A percentile compares a stretch with the other conserved stretches of the same genome.
These are phyloP conservation scores for Thamnaconus septentrionalis DNA, from an alignment of 2,113 vertebrate species.

Conservation along the genomic window DNA sequence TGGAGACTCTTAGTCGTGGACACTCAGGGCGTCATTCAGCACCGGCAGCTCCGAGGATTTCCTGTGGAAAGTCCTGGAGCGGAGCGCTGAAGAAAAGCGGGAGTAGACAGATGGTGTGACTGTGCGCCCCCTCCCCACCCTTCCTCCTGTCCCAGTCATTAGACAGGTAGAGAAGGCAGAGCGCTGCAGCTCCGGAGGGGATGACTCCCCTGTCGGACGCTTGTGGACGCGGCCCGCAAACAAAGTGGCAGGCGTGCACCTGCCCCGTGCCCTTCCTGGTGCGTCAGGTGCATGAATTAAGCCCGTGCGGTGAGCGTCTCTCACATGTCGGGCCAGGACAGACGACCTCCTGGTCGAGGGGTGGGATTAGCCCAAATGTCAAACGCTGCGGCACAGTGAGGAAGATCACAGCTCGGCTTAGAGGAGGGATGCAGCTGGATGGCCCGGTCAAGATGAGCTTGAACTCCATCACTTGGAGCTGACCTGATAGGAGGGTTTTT, in stretches of 20 bases:
- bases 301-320: slow-evolving; percentile 25
- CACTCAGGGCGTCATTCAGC: slow-evolving; percentile 4
- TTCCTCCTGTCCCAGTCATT: slow-evolving; percentile 13
- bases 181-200: neutral
- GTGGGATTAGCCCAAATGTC: slow-evolving; percentile 24
- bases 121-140: slow-evolving; percentile 1
- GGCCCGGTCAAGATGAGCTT: neutral
- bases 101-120: slow-evolving; percentile 45
- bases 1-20: no score
- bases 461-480: neutral
- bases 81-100: slow-evolving; percentile 33
- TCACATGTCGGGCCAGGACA: slow-evolving; percentile 43
- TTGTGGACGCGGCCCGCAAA: neutral
- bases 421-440: neutral
- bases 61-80: slow-evolving; percentile 67
- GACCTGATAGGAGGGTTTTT: neutral
- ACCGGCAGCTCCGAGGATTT: slow-evolving; percentile 38
- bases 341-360: slow-evolving; percentile 47
- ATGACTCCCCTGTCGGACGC: no score
- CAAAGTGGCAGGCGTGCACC: neutral
- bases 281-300: slow-evolving; percentile 12
- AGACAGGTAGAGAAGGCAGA: slow-evolving; percentile 22
- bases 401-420: slow-evolving; percentile 31
- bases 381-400: slow-evolving; percentile 42
- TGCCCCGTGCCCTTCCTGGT: neutral